Evolutionary conservation across 2,113 vertebrate genomes (phyloP), one percentile per base, ranked within the genome.

Genomic region (Lathamus discolor): DNA sequence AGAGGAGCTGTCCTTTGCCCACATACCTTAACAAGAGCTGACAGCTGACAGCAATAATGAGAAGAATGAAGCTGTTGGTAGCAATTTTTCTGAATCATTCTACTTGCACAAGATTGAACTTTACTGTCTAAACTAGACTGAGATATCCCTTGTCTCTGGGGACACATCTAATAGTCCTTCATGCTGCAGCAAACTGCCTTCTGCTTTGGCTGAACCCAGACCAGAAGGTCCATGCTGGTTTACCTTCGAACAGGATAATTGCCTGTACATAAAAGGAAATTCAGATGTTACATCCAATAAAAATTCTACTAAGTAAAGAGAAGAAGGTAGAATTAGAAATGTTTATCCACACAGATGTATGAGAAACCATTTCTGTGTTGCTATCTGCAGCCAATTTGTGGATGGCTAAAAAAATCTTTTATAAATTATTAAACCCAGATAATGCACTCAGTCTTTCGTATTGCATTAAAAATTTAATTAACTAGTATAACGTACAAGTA

Each of bases 381-480:
- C n/a, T 88, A 10, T 64, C 43, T 91, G 61, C 43, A 83, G 14
- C 33, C 9, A 67, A 57, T 83, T 73, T 80, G 41, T 67, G 51
- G 46, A 80, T 44, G 11, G 28, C 17, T 91, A 22, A 77, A 91
- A 59, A 17, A 5, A 64, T 80, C 83, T 67, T 76, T 79, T 88
- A 62, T 91, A 78, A 75, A 90, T 93, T 81, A 86, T 92, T 94
- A 87, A 86, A 43, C 31, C 7, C 31, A 83, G 46, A 86, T 41
- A 86, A 83, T 69, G 31, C 23, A 86, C 70, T 86, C 73, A 44
- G 19, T 78, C 64, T 88, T 83, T 64, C 81, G 61, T 81, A 72
- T 64, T 46, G 13, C 64, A 92, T 94, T 90, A 97, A 95, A 94
- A 83, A 92, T 88, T 94, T 86, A 86, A 17, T 49, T 8, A 77